Base-by-base conservation (phyloP, 2,797 vertebrate species). In the Ataeniobius toweri region DNA sequence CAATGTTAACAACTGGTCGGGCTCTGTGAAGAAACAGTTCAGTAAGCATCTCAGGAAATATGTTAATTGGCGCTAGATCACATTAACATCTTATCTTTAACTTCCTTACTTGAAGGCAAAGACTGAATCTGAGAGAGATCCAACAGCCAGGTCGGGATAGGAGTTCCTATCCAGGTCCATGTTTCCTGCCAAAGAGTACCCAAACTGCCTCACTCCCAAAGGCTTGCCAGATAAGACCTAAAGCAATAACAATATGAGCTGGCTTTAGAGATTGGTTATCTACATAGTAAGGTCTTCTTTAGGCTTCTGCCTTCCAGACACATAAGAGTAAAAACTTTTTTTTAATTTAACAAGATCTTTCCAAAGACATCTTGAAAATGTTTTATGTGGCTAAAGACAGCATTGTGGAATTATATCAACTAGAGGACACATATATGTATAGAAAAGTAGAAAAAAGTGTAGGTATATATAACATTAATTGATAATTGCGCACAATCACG, bases 161-260 rank as follows among this genome's bases (percentile, higher is more conserved):
- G 93, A 89, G 92, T 99, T 99, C 86, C 70, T 88, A 87, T 99
- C 98, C 88, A 99, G 91, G 91, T 99, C 98, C 97, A 99, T 97
- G 92, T 98, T 98, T 71, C 97, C 98, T 67, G 97, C 97, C 91
- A 99, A 91, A 73, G 98, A 99, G 89, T 99, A 99, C 73, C 98
- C 98, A 88, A 99, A 99, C 81, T 91, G 92, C 44, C 0, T 85
- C 22, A 91, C 93, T 9, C 82, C 83, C 22, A 85, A 65, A 78
- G 93, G 53, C 80, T 87, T 67, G 10, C 96, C 96, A 61, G 92
- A 85, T 31, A 99, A 94, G 86, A 96, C 84, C 98, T 99, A 77
- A 67, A 67, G 5, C 36, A 67, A 39, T 22, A 67, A 22, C 50
- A 71, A 79, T 8, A 74, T 44, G 51, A 8, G 4, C 31, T 53